Percentiles rank a stretch among this genome's conserved stretches.
Conservation (phyloP, 2,797 vertebrate genomes). For the Orestias chungarensis region DNA sequence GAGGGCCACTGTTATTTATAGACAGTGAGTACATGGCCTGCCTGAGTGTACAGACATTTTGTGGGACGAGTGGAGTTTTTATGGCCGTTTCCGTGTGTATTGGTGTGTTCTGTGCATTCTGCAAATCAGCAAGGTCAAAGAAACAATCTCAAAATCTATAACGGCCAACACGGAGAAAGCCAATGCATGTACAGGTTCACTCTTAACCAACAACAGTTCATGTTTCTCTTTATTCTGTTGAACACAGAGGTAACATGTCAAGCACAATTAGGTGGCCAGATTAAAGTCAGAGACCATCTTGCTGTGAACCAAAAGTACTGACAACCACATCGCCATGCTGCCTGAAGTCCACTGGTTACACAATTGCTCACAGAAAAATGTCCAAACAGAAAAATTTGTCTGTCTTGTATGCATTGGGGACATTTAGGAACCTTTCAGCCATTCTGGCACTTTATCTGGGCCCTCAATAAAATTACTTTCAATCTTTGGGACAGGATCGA, state of each 20-base stretch:
- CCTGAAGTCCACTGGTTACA: neutral
- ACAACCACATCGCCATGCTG: neutral
- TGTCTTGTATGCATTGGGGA: neutral
- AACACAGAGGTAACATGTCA: neutral
- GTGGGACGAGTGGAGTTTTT: slow-evolving; percentile 41
- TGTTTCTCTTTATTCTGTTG: neutral
- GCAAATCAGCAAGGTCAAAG: neutral
- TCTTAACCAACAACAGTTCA: neutral
- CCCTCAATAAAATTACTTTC: neutral
- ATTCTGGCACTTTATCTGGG: neutral
- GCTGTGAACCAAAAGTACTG: neutral
- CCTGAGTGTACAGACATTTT: slow-evolving; percentile 48
- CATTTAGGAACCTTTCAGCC: neutral
- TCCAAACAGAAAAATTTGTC: neutral
- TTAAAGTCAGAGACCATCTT: neutral
- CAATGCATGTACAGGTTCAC: neutral
- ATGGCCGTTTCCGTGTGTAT: slow-evolving; percentile 16
- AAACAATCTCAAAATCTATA: neutral
- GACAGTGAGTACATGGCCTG: slow-evolving; percentile 50
- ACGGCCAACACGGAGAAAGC: neutral
- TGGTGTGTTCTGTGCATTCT: neutral
- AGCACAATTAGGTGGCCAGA: neutral
- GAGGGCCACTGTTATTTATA: slow-evolving; percentile 69
- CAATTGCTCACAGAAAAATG: neutral
- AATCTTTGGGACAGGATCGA: neutral